Base-by-base conservation (phyloP, 2,888 invertebrate species). In the Catocala fraxini region DNA sequence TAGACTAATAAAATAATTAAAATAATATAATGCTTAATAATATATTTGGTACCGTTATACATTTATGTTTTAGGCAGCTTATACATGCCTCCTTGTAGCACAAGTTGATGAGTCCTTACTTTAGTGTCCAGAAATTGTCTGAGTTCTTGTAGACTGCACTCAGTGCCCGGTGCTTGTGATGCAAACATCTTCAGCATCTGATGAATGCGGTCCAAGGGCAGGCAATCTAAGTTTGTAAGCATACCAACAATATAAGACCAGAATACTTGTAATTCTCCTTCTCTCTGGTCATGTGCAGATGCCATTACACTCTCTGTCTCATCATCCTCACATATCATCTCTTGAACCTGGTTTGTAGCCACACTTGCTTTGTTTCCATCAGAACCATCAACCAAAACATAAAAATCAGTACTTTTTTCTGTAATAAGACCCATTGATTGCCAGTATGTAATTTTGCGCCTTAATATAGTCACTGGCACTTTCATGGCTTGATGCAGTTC, bases 161-260 rank as follows among this genome's bases (percentile, higher is more conserved):
- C 99, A 11, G 97, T 96, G 0, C 97, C 96, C 0, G 98, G 97
- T 9, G 98, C 98, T 92, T 98, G 98, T 42, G 98, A 98, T 1
- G 98, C 98, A 94, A 99, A 99, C 97, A 99, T 97, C 87, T 98
- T 98, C 65, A 99, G 89, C 98, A 99, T 99, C 85, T 98, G 98
- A 89, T 99, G 98, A 77, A 99, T 99, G 57, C 99, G 95, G 76
- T 99, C 99, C 70, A 99, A 92, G 0, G 98, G 97, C 84, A 99
- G 94, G 0, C 97, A 97, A 81, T 99, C 98, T 70, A 99, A 93
- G 93, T 99, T 99, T 10, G 98, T 98, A 61, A 99, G 91, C 99
- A 99, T 99, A 13, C 99, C 99, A 51, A 98, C 97, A 78, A 99
- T 98, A 83, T 99, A 99, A 0, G 98, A 98, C 99, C 99, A 99